A percentile compares a stretch with the other conserved stretches of the same genome.
These are phyloP conservation scores for Peromyscus aztecus DNA, from an alignment of 2,797 vertebrate species.

Conservation along the genomic window DNA sequence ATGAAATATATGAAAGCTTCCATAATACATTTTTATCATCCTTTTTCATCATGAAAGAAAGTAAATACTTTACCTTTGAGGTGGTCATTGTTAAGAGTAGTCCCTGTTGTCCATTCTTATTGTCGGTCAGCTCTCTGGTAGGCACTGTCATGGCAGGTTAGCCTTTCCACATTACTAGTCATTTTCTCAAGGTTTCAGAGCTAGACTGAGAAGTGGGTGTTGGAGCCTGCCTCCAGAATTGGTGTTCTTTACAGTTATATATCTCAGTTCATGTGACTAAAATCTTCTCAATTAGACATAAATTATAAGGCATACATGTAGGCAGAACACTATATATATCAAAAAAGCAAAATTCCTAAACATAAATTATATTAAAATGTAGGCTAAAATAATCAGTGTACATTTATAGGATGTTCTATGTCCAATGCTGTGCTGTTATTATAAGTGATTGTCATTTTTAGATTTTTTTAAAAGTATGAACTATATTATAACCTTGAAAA, in stretches of 20 bases:
- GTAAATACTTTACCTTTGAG: not conserved
- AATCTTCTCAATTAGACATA: not conserved
- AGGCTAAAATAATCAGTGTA: not conserved
- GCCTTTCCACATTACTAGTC: not conserved
- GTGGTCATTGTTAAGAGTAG: not conserved
- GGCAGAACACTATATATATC: too few relatives aligned
- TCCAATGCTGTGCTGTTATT: not conserved
- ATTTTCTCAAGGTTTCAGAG: not conserved
- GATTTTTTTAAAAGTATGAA: not conserved
- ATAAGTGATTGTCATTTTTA: not conserved
- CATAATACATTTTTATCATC: conserved; percentile 46
- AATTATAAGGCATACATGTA: too few relatives aligned
- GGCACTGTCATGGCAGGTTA: accelerated
- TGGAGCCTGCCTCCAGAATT: not conserved
- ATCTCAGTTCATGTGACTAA: not conserved
- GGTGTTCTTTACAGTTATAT: not conserved
- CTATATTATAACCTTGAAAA: not conserved
- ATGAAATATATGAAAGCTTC: not conserved
- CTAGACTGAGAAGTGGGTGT: not conserved
- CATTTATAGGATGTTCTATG: not conserved
- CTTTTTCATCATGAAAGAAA: conserved; percentile 32
- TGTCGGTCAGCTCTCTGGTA: not conserved
- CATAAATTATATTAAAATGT: not conserved
- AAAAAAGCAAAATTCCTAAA: too few relatives aligned
- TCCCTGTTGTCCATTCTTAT: not conserved